A percentile compares a stretch with the other conserved stretches of the same genome.
These are phyloP conservation scores for Ranitomeya variabilis DNA, from an alignment of 2,113 vertebrate genomes.

Conservation along the genomic window DNA sequence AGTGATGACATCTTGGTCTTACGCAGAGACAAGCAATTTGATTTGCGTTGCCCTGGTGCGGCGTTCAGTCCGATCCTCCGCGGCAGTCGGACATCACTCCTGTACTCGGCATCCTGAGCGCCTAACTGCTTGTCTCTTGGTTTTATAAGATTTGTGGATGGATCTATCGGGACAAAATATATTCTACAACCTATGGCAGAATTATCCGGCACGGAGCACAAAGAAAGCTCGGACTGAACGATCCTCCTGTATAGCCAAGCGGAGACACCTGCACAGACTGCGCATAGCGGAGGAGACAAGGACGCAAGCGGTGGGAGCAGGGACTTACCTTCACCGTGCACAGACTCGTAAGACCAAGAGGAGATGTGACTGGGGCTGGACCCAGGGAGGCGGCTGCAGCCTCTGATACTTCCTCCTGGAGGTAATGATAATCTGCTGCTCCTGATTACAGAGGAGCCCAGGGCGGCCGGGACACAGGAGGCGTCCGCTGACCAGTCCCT, in stretches of 20 bases:
- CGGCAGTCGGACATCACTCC: too few relatives aligned
- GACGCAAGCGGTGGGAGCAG: neutral
- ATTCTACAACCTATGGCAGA: neutral
- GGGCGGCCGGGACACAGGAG: conserved; percentile 6
- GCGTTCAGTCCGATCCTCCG: too few relatives aligned
- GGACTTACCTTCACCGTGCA: conserved; percentile 44
- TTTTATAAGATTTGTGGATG: neutral
- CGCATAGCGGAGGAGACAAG: conserved; percentile 1
- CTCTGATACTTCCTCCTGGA: conserved; percentile 37
- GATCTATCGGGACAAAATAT: neutral
- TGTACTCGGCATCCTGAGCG: too few relatives aligned
- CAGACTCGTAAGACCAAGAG: neutral
- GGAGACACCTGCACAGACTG: neutral
- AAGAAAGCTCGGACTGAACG: neutral
- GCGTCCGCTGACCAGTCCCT: neutral
- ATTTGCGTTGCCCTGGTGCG: too few relatives aligned
- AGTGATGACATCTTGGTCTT: too few relatives aligned
- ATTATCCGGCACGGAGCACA: neutral
- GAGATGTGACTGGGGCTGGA: neutral
- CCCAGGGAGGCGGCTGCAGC: conserved; percentile 32
- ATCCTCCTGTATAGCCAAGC: neutral
- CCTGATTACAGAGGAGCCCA: conserved; percentile 30
- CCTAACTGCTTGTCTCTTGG: too few relatives aligned
- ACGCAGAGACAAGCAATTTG: too few relatives aligned
- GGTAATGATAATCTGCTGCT: conserved; percentile 20